Evolutionary conservation across 2,797 vertebrate genomes (phyloP).

Genomic region (Mormyrops boulengeri): DNA sequence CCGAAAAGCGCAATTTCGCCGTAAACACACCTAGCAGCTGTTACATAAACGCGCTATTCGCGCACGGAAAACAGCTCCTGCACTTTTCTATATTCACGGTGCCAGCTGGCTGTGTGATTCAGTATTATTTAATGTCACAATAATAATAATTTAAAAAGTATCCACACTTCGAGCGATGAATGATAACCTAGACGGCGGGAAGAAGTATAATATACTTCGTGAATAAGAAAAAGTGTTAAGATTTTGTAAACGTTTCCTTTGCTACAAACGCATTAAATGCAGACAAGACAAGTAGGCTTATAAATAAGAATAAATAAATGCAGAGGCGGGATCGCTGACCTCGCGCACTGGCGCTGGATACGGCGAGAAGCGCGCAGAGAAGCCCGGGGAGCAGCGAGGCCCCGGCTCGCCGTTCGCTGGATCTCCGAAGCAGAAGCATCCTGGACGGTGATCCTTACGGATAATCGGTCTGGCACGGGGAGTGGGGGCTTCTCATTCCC

Average conservation of each 20-base stretch:
- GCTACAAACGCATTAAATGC: background rate
- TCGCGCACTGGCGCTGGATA: background rate
- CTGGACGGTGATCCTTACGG: background rate
- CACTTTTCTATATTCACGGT: background rate
- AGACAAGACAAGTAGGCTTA: background rate
- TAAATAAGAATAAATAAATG: background rate
- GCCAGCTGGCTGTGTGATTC: background rate
- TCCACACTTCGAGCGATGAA: background rate
- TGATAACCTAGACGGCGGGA: background rate
- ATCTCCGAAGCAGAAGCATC: background rate
- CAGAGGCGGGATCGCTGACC: background rate
- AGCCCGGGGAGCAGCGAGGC: background rate
- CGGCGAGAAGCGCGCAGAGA: background rate
- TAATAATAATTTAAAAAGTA: background rate
- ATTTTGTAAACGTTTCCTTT: background rate
- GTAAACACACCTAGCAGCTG: background rate
- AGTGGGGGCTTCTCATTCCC: constrained; percentile 1
- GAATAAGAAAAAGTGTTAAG: background rate
- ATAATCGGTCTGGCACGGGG: background rate
- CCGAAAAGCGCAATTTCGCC: background rate
- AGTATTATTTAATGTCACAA: background rate
- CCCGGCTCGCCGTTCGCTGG: background rate
- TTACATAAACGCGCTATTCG: background rate
- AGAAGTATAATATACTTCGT: background rate
- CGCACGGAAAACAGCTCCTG: background rate